Percentiles rank a stretch among this genome's conserved stretches.
phyloP scores from a whole-genome alignment of 1,140 invertebrate species.

The Drosophila burlai region DNA sequence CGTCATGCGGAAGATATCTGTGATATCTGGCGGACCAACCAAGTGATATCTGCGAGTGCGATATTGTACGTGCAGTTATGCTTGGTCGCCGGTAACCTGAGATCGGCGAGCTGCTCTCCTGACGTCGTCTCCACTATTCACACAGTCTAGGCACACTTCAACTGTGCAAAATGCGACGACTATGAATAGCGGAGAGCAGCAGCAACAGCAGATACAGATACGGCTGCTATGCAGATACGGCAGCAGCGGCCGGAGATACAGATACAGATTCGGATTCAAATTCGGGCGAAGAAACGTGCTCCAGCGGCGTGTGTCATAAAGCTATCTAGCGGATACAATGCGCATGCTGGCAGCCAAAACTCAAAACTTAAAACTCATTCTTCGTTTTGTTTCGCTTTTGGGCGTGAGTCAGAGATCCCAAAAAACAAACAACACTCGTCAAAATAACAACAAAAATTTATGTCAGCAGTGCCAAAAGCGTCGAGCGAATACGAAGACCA shows the following conservation, averaged over 20 bases:
- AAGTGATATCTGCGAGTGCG: constrained; percentile 42
- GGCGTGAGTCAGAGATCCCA: constrained; percentile 69
- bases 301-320: constrained; percentile 71
- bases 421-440: constrained; percentile 55
- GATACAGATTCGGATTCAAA: constrained; percentile 24
- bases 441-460: constrained; percentile 69
- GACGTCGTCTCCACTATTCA: constrained; percentile 64
- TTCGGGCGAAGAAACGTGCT: constrained; percentile 70
- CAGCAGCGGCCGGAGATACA: constrained; percentile 12
- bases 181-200: constrained; percentile 60
- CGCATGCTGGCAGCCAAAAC: constrained; percentile 28
- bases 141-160: constrained; percentile 82
- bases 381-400: constrained; percentile 44
- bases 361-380: constrained; percentile 45
- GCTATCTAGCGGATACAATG: constrained; percentile 69
- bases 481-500: constrained; percentile 54
- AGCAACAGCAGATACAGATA: constrained; percentile 45
- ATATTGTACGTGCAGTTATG: constrained; percentile 80
- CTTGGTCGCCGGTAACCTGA: constrained; percentile 71
- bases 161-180: constrained; percentile 74
- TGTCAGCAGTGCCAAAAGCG: constrained; percentile 82
- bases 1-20: constrained; percentile 74
- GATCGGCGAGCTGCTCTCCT: constrained; percentile 37
- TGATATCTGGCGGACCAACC: constrained; percentile 23
- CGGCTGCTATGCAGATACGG: constrained; percentile 33